A percentile compares a stretch with the other conserved stretches of the same genome.
Conservation (phyloP, 2,797 vertebrate genomes). For the Phoxinus dragarum region DNA sequence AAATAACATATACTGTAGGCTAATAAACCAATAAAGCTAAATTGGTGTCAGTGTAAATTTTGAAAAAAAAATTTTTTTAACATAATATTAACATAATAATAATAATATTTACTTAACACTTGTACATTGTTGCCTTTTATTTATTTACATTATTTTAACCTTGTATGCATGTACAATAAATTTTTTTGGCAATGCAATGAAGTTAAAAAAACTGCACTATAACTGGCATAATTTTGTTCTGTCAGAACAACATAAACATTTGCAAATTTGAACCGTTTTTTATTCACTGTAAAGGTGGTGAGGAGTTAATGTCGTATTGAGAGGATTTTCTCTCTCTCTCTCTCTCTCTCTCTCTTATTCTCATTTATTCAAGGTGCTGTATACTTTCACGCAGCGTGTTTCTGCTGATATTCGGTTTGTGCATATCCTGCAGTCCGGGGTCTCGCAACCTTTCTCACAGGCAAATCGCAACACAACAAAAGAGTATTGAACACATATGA, state of each 20-base stretch:
- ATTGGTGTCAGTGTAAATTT: not conserved
- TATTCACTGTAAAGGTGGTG: not conserved
- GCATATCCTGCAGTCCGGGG: conserved; percentile 60
- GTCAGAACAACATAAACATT: not conserved
- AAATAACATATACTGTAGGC: not conserved
- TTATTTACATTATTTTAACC: not conserved
- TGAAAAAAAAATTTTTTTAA: not conserved
- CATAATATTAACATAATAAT: not conserved
- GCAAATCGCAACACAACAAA: conserved; percentile 67
- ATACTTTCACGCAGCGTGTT: conserved; percentile 57
- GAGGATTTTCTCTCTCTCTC: not conserved
- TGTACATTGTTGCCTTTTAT: not conserved
- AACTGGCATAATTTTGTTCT: not conserved
- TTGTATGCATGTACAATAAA: not conserved
- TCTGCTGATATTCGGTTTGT: conserved; percentile 70
- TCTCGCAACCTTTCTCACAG: conserved; percentile 74
- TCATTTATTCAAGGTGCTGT: conserved; percentile 14
- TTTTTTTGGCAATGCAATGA: not conserved
- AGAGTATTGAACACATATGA: conserved; percentile 79
- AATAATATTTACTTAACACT: not conserved
- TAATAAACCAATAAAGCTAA: not conserved
- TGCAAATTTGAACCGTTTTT: not conserved
- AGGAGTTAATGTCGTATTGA: not conserved
- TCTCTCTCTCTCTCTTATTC: not conserved
- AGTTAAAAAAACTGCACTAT: not conserved